Evolutionary conservation across 2,888 invertebrate species (phyloP).

Genomic region (Dysmachus trigonus): DNA sequence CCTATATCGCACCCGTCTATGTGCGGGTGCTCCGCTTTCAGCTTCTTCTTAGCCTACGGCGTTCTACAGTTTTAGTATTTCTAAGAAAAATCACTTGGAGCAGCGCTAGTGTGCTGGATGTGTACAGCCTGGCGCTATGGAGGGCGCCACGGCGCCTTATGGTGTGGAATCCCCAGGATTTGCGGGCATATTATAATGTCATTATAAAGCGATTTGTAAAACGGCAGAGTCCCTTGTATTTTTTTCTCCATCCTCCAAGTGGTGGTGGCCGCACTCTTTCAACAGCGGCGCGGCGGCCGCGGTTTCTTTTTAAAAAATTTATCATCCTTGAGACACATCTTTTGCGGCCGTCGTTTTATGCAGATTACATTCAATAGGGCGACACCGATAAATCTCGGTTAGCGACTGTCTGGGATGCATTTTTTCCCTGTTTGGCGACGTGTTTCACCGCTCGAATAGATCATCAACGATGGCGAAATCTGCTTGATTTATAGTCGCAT

Average conservation of each 20-base stretch:
- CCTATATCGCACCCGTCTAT: not conserved
- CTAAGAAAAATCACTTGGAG: not conserved
- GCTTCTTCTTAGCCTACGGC: not conserved
- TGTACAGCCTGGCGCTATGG: not conserved
- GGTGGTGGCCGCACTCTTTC: not conserved
- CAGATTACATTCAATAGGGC: constrained; percentile 24
- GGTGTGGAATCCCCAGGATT: not conserved
- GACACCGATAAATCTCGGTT: constrained; percentile 40
- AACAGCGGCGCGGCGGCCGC: not conserved
- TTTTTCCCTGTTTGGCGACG: constrained; percentile 17
- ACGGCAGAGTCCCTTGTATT: constrained; percentile 5
- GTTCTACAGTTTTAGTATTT: not conserved
- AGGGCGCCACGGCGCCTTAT: not conserved
- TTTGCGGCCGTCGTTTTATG: not conserved
- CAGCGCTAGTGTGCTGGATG: not conserved
- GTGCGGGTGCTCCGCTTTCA: not conserved
- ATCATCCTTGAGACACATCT: constrained; percentile 36
- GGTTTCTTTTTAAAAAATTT: constrained; percentile 29
- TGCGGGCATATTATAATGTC: constrained; percentile 18
- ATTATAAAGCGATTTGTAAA: constrained; percentile 38
- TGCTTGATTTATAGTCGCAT: not conserved
- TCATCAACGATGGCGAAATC: not conserved
- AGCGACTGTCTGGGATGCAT: constrained; percentile 11
- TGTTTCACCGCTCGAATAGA: constrained; percentile 3
- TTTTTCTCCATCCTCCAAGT: not conserved